Base-by-base conservation (phyloP, 2,797 vertebrate genomes). In the Acestrorhynchus altus region DNA sequence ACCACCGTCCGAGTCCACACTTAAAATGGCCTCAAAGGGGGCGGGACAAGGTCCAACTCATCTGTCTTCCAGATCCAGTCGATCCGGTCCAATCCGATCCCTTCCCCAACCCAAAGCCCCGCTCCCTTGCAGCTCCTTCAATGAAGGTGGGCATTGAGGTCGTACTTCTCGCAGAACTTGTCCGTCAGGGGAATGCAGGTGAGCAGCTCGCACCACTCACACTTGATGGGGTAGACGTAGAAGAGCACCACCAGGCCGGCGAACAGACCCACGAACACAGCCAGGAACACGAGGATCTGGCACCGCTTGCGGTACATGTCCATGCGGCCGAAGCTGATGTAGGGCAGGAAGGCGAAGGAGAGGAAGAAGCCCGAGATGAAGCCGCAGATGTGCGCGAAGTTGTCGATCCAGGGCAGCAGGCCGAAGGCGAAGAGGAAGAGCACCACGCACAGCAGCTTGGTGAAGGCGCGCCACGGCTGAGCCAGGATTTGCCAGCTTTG, bases 401-500 rank as follows among this genome's bases (percentile, higher is more conserved):
- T 99, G 92, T 99, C 98, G 0, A 98, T 98, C 98, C 98, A 99
- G 76, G 98, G 98, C 90, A 99, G 88, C 85, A 99, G 94, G 46
- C 97, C 98, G 1, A 99, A 98, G 89, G 96, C 87, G 61, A 96
- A 95, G 54, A 85, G 79, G 70, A 85, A 81, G 13, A 83, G 81
- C 42, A 83, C 84, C 70, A 83, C 81, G 1, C 95, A 96, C 85
- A 98, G 90, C 65, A 99, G 94, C 89, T 99, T 99, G 90, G 93
- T 94, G 88, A 99, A 96, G 65, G 98, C 98, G 4, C 94, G 92
- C 97, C 98, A 99, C 3, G 98, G 98, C 87, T 96, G 94, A 0
- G 96, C 98, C 85, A 99, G 94, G 90, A 99, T 97, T 93, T 99
- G 98, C 98, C 98, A 99, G 87, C 98, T 98, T 92, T 99, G 98